These are phyloP conservation scores for Notolepis coatsorum DNA, from an alignment of 2,797 vertebrate species.

Conservation along the genomic window DNA sequence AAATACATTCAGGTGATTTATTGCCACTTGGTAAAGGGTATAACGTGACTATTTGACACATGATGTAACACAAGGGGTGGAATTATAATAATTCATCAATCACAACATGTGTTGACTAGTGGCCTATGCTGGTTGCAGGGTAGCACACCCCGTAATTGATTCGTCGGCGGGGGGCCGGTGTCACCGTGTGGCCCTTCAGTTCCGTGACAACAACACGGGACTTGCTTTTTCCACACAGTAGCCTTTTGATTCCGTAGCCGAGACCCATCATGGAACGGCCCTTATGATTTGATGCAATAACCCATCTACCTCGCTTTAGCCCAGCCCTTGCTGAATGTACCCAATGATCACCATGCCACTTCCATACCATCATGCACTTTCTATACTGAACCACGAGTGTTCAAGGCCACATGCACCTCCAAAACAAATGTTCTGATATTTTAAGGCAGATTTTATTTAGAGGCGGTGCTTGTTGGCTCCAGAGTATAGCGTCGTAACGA, in stretches of 20 bases:
- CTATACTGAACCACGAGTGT: slow-evolving; percentile 43
- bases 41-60: no score
- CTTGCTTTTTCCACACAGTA: slow-evolving; percentile 62
- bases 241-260: slow-evolving; percentile 37
- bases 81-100: no score
- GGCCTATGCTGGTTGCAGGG: no score
- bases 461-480: slow-evolving; percentile 86
- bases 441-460: slow-evolving; percentile 84
- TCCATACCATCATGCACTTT: slow-evolving; percentile 58
- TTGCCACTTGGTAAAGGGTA: no score
- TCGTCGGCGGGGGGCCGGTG: no score
- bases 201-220: slow-evolving; percentile 44
- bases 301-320: slow-evolving; percentile 63
- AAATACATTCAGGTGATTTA: no score
- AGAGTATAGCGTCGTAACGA: slow-evolving; percentile 85
- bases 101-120: neutral
- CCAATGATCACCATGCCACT: slow-evolving; percentile 71
- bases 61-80: no score
- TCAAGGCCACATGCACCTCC: slow-evolving; percentile 70
- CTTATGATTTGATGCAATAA: slow-evolving; percentile 73
- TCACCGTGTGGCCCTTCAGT: slow-evolving; percentile 41
- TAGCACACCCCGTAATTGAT: no score
- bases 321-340: slow-evolving; percentile 68
- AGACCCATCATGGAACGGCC: slow-evolving; percentile 51
- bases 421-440: slow-evolving; percentile 79